Conservation (phyloP, 2,797 vertebrate genomes). For the Argyrosomus regius region DNA sequence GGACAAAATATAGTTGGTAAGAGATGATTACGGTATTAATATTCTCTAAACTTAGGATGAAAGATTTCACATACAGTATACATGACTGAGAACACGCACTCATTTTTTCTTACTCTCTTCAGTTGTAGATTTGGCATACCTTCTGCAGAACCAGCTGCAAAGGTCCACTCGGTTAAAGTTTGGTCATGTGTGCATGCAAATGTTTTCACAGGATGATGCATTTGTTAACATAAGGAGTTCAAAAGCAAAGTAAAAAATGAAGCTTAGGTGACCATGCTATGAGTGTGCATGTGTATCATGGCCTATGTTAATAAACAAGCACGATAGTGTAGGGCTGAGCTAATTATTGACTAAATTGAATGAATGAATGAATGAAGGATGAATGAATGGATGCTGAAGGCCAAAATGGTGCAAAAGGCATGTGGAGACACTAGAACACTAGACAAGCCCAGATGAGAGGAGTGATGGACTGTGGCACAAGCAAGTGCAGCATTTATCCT, state of each 20-base stretch:
- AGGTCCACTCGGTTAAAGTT: slow-evolving; percentile 55
- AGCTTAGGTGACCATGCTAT: slow-evolving; percentile 52
- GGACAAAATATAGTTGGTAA: slow-evolving; percentile 56
- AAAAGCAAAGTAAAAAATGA: slow-evolving; percentile 59
- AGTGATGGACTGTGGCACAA: slow-evolving; percentile 79
- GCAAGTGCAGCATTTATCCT: slow-evolving; percentile 77
- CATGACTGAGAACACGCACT: slow-evolving; percentile 55
- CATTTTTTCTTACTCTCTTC: slow-evolving; percentile 55
- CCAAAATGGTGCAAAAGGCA: slow-evolving; percentile 85
- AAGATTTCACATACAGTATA: slow-evolving; percentile 64
- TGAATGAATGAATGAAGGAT: slow-evolving; percentile 23
- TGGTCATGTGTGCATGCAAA: slow-evolving; percentile 64
- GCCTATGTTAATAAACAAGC: slow-evolving; percentile 56
- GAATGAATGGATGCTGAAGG: slow-evolving; percentile 74
- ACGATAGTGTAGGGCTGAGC: slow-evolving; percentile 47
- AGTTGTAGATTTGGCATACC: slow-evolving; percentile 78
- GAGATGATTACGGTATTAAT: slow-evolving; percentile 56
- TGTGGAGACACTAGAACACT: slow-evolving; percentile 72
- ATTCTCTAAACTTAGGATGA: slow-evolving; percentile 57
- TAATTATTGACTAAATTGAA: slow-evolving; percentile 32
- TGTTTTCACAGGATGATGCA: slow-evolving; percentile 75
- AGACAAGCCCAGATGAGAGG: slow-evolving; percentile 78
- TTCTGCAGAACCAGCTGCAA: slow-evolving; percentile 83
- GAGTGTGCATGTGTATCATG: slow-evolving; percentile 39
- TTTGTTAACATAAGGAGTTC: slow-evolving; percentile 62